phyloP scores from a whole-genome alignment of 2,113 vertebrate genomes.

The Nothocercus julius region DNA sequence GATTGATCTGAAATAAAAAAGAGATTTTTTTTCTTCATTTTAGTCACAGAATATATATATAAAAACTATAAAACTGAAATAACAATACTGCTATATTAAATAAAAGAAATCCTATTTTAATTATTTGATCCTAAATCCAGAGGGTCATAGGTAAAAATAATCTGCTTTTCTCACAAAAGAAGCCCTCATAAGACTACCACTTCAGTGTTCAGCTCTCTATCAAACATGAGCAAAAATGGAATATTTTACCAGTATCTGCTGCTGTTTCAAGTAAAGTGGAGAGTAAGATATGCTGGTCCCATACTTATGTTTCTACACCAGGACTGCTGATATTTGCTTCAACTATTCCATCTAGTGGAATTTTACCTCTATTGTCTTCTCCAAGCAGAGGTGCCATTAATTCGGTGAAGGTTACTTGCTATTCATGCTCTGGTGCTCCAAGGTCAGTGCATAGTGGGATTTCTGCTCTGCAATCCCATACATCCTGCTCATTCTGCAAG shows the following conservation, averaged over 20 bases:
- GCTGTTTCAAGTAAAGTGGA: background rate
- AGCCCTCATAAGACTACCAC: background rate
- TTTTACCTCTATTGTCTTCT: constrained; percentile 2
- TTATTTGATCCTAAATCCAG: background rate
- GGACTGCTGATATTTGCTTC: background rate
- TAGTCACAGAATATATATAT: background rate
- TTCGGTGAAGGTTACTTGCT: background rate
- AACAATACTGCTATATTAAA: background rate
- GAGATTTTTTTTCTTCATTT: background rate
- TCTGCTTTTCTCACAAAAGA: background rate
- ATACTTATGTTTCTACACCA: background rate
- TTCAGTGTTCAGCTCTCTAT: background rate
- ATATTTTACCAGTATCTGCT: background rate
- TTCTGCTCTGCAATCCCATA: background rate
- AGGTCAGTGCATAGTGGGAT: background rate
- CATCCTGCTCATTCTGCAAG: background rate
- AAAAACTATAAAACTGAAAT: background rate
- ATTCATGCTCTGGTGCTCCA: background rate
- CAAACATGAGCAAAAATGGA: background rate
- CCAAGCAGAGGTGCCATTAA: background rate
- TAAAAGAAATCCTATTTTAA: background rate
- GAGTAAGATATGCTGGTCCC: background rate
- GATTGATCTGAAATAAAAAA: background rate
- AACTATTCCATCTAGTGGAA: constrained; percentile 36
- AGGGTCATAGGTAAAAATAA: background rate